Conservation (phyloP, 92 coral and sea anemone genomes). For the Heteractis magnifica region DNA sequence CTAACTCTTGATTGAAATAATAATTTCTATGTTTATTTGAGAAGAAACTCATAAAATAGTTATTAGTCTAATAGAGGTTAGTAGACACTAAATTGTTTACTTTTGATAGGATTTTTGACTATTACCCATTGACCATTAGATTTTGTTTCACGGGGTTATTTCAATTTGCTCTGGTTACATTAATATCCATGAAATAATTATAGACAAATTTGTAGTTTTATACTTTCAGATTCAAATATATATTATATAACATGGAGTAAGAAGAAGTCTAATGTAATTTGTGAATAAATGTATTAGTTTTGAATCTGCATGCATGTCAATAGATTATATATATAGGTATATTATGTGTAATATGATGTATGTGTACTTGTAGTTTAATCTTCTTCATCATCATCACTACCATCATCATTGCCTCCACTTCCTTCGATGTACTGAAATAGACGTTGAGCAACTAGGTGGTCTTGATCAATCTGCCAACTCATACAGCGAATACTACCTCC, state of each 20-base stretch:
- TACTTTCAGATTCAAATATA: too few species aligned
- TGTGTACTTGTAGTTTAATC: background rate
- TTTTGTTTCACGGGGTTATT: too few species aligned
- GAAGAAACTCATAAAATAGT: background rate
- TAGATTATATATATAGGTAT: background rate
- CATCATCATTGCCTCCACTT: background rate
- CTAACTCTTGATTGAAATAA: too few species aligned
- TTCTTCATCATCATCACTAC: conserved; percentile 2
- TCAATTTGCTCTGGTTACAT: too few species aligned
- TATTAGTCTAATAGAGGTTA: background rate
- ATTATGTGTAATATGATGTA: background rate
- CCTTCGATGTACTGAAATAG: conserved; percentile 42
- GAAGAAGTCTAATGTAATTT: too few species aligned
- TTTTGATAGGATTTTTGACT: background rate
- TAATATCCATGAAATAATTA: too few species aligned
- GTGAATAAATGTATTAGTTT: too few species aligned
- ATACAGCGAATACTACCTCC: conserved; percentile 61
- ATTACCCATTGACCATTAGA: too few species aligned
- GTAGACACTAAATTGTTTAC: background rate
- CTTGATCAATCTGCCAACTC: conserved; percentile 61
- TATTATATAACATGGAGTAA: too few species aligned
- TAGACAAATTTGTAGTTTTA: too few species aligned
- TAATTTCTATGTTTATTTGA: background rate
- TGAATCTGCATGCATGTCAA: background rate
- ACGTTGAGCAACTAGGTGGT: conserved; percentile 46